Base-by-base conservation (phyloP, 2,888 invertebrate species). In the Brachynemurus nebulosus region DNA sequence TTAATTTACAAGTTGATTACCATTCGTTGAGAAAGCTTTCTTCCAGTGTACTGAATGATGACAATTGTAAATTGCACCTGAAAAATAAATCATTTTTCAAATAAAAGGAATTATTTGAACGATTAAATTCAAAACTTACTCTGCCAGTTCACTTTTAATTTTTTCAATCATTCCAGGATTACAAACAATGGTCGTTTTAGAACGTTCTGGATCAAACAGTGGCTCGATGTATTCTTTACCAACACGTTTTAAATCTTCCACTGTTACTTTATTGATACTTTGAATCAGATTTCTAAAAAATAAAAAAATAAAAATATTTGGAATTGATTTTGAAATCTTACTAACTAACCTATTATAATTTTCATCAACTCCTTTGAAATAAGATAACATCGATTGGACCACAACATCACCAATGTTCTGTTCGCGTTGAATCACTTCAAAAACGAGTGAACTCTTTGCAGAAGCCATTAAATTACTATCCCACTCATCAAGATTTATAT, bases 371-470 rank as follows among this genome's bases (percentile, higher is more conserved):
- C 73, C 70, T 51, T 79, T 72, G 55, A 86, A 75, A 59, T 82
- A 82, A 40, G 79, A 76, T 42, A 78, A 60, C n/a, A 91, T 66
- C 1, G 88, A 83, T 54, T 82, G 73, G 25, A 64, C 60, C 18
- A 86, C 80, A 17, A 85, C 74, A 55, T 79, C 76, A 0, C 82
- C 78, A 9, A 88, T 76, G 45, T 80, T 84, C 57, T 83, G 82
- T 62, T 89, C 88, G 51, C 76, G 70, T 53, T 84, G 80, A 47
- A 92, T 84, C 41, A 86, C 76, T 58, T 89, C 84, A 63, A 83
- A 93, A 49, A 91, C 77, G n/a, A 88, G 70, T 12, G 89, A 86
- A 58, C 88, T 85, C 57, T 79, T 82, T 0, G 90, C 90, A 0
- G 89, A 83, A 53, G 83, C 85, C 54, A 90, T 74, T 46, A 90